Evolutionary conservation across 2,113 vertebrate species (phyloP).

Genomic region (Sprattus sprattus): DNA sequence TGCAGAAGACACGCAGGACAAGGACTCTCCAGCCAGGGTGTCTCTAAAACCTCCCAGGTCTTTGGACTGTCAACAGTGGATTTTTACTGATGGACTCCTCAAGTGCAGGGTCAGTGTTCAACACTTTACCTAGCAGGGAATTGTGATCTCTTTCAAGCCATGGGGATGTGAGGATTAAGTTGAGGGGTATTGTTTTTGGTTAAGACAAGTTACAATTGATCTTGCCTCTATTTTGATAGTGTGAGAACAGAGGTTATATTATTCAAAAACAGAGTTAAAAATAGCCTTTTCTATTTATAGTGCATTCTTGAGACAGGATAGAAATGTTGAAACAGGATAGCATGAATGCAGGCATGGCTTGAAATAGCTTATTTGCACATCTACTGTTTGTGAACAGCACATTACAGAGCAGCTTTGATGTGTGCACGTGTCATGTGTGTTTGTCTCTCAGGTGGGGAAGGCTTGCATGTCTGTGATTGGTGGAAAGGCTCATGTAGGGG

Average conservation of each 20-base stretch:
- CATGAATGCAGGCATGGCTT: neutral
- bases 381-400: neutral
- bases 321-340: conserved; percentile 7
- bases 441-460: conserved; percentile 65
- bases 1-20: conserved; percentile 54
- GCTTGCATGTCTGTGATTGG: conserved; percentile 82
- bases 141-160: neutral
- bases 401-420: neutral
- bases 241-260: neutral
- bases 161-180: neutral
- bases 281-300: conserved; percentile 29
- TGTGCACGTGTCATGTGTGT: conserved; percentile 5
- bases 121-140: neutral
- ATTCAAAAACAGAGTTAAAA: conserved; percentile 29
- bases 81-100: conserved; percentile 74
- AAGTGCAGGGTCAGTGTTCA: conserved; percentile 74
- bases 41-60: conserved; percentile 56
- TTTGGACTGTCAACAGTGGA: conserved; percentile 75
- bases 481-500: conserved; percentile 73
- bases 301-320: conserved; percentile 14
- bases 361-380: neutral
- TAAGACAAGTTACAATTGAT: neutral
- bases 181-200: neutral
- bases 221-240: neutral
- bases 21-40: conserved; percentile 65